A percentile compares a stretch with the other conserved stretches of the same genome.
These are phyloP conservation scores for Tenualosa ilisha DNA, from an alignment of 2,797 vertebrate species.

Conservation along the genomic window DNA sequence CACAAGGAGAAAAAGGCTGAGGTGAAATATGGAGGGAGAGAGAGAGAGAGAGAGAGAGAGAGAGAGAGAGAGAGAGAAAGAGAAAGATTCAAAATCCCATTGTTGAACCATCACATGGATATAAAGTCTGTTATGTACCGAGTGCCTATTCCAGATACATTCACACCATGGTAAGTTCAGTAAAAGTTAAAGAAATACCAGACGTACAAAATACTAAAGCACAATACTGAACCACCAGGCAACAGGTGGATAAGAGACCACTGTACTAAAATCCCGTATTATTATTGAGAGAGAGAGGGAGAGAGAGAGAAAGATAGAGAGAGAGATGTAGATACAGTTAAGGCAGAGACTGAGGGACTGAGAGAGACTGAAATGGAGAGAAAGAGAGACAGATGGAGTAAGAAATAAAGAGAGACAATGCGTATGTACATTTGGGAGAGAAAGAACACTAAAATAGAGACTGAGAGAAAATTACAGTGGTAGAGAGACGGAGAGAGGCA, in stretches of 20 bases:
- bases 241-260: too few species aligned
- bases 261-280: too few species aligned
- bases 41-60: not conserved
- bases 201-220: too few species aligned
- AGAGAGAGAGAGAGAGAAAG: not conserved
- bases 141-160: too few species aligned
- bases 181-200: too few species aligned
- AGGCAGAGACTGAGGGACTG: not conserved
- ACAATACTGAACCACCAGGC: too few species aligned
- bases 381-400: not conserved
- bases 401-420: not conserved
- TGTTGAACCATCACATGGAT: too few species aligned
- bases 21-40: not conserved
- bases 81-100: not conserved
- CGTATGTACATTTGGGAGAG: not conserved
- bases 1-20: not conserved
- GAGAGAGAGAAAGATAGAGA: constrained; percentile 6
- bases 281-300: not conserved
- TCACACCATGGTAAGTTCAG: too few species aligned
- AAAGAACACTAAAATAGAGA: not conserved
- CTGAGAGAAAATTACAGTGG: not conserved
- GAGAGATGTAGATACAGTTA: not conserved
- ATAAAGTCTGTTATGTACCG: too few species aligned
- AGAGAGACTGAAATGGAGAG: not conserved
- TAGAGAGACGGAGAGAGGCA: not conserved